Evolutionary conservation across 2,888 invertebrate species (phyloP), one percentile per base, ranked within the genome.

Genomic region (Macrosoma leucophasiata): DNA sequence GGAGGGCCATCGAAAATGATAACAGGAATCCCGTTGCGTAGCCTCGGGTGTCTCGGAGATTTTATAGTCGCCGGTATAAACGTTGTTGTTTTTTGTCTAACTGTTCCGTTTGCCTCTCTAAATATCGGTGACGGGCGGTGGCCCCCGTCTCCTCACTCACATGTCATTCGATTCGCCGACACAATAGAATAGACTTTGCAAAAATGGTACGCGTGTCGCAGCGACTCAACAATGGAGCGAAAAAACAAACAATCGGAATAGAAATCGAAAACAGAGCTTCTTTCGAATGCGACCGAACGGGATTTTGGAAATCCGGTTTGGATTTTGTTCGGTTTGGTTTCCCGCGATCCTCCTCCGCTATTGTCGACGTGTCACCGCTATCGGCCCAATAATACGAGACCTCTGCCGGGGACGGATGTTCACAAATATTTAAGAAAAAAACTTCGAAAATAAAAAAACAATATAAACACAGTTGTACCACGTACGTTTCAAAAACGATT

Each of bases 221-320:
- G 63, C 61, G 62, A 56, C 55, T 55, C 67, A 69, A 81, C 81
- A 82, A 81, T 79, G 75, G 70, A 52, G 47, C 52, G 58, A 78
- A 79, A 75, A 81, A 81, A 79, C 76, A 78, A 84, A 81, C 81
- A 79, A 73, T 77, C 69, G 62, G n/a, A 74, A 79, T 79, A 79
- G 79, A 82, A 82, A 82, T 77, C 77, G 79, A 84, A 81, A 82
- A 82, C 78, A 72, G 68, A 73, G 70, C 70, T 73, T 78, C 72
- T 77, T 78, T 69, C 62, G 63, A 69, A 69, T 70, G 73, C 76
- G 62, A 69, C 64, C 49, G 62, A 82, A 82, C 81, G 79, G 82
- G 81, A 82, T 81, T 84, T 82, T 73, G 76, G 72, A 77, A 79
- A 81, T 81, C 84, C 79, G 79, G 82, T 82, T 82, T 72, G 56